These are phyloP conservation scores for Amia ocellicauda DNA, from an alignment of 2,113 vertebrate species.

Conservation along the genomic window DNA sequence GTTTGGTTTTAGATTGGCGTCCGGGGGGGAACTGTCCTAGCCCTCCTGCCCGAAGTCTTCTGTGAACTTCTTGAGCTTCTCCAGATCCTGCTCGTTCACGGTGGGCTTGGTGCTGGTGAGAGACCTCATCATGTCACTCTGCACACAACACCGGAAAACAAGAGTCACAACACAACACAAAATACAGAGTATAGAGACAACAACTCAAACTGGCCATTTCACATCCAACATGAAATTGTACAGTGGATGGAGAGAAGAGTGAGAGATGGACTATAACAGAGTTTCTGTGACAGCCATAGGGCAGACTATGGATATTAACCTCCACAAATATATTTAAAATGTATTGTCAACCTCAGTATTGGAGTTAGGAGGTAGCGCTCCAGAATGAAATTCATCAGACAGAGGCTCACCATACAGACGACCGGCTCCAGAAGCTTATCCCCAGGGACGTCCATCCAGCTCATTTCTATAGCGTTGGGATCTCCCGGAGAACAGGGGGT, in stretches of 20 bases:
- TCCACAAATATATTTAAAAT: too few species aligned
- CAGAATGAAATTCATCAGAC: too few species aligned
- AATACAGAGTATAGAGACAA: too few species aligned
- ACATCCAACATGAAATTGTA: too few species aligned
- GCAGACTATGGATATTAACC: too few species aligned
- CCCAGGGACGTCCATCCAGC: conserved; percentile 91
- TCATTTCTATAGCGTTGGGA: conserved; percentile 83
- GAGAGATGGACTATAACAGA: too few species aligned
- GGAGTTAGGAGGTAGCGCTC: too few species aligned
- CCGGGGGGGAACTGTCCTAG: conserved; percentile 73
- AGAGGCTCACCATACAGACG: conserved; percentile 87
- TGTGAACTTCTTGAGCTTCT: conserved; percentile 95
- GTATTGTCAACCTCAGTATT: too few species aligned
- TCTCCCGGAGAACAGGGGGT: conserved; percentile 95
- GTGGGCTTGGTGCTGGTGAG: conserved; percentile 83
- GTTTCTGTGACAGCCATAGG: too few species aligned
- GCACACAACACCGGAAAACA: conserved; percentile 28
- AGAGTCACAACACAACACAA: too few species aligned
- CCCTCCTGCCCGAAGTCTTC: conserved; percentile 98
- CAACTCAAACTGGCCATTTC: too few species aligned
- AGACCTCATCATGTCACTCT: conserved; percentile 88
- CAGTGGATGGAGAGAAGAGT: too few species aligned
- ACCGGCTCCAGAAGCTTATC: conserved; percentile 88
- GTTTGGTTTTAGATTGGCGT: conserved; percentile 33
- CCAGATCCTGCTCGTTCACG: conserved; percentile 92